These are phyloP conservation scores for Melanotaenia maccullochi DNA, from an alignment of 2,797 vertebrate genomes.

Conservation along the genomic window DNA sequence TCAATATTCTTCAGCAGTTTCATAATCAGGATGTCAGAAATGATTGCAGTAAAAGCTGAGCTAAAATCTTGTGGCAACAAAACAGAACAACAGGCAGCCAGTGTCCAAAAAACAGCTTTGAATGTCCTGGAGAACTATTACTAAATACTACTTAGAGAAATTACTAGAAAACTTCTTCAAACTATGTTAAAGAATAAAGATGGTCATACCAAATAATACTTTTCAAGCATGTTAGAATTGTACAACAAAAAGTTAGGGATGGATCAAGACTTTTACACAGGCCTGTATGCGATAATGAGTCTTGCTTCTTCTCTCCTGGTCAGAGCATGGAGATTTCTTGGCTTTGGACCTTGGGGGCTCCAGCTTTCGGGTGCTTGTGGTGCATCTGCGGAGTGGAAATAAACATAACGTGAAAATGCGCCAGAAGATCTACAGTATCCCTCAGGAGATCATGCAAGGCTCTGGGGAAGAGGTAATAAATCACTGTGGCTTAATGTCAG, in stretches of 20 bases:
- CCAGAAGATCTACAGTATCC: slow-evolving; percentile 96
- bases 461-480: slow-evolving; percentile 92
- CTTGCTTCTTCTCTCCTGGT: slow-evolving; percentile 5
- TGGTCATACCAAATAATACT: not conserved
- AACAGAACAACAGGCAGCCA: not conserved
- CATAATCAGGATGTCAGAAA: not conserved
- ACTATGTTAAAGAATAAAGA: not conserved
- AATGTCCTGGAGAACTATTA: too few species aligned
- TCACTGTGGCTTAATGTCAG: not conserved
- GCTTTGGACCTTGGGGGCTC: slow-evolving; percentile 95
- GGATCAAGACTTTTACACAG: not conserved
- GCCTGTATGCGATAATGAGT: not conserved
- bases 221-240: not conserved
- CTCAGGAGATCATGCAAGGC: slow-evolving; percentile 91
- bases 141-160: too few species aligned
- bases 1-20: not conserved
- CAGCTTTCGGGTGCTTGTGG: slow-evolving; percentile 94
- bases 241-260: not conserved
- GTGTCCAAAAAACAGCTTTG: not conserved
- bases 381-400: slow-evolving; percentile 87
- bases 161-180: not conserved
- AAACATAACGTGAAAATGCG: slow-evolving; percentile 91
- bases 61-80: not conserved
- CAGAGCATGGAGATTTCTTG: slow-evolving; percentile 94
- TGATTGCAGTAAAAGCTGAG: not conserved